Base-by-base conservation (phyloP, 2,888 invertebrate genomes). In the Micropterix aruncella region DNA sequence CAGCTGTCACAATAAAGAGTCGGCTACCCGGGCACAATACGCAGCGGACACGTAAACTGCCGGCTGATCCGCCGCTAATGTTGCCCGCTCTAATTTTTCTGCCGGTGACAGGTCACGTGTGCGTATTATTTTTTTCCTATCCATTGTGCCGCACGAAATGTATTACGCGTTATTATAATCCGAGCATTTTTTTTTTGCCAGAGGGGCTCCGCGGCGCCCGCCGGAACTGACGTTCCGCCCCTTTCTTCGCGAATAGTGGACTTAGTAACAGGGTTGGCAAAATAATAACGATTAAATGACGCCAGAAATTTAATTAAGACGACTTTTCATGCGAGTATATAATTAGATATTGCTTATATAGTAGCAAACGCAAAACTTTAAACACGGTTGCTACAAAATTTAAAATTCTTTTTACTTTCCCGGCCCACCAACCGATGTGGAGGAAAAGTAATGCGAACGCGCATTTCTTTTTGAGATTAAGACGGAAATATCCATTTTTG, bases 21-120 rank as follows among this genome's bases (percentile, higher is more conserved):
- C 5, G 27, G 27, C 27, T 27, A 27, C 27, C 7, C 12, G n/a
- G 27, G 12, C 27, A 27, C 27, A 12, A n/a, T n/a, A n/a, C n/a
- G 27, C 27, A 5, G 27, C 27, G 5, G 7, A 7, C 27, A 7
- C 27, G 27, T 27, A 27, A 27, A 27, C 27, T 12, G 27, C 12
- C 27, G 27, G 27, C 27, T 27, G 27, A 27, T 27, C 27, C 27
- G 27, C 27, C 12, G 27, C 27, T 27, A 27, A 27, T 27, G 27
- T 27, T 7, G 27, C 27, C 7, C 27, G 27, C 27, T 67, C 69
- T 70, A 70, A 70, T 70, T 70, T 69, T 62, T 58, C 70, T 71
- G 71, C 65, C 60, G 63, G 60, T 70, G 71, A 71, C 71, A 65
- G 71, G 71, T 67, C 71, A 70, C 70, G 71, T 71, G 71, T 52